These are phyloP conservation scores for Illadopsis cleaveri DNA, from an alignment of 2,113 vertebrate species.

Conservation along the genomic window DNA sequence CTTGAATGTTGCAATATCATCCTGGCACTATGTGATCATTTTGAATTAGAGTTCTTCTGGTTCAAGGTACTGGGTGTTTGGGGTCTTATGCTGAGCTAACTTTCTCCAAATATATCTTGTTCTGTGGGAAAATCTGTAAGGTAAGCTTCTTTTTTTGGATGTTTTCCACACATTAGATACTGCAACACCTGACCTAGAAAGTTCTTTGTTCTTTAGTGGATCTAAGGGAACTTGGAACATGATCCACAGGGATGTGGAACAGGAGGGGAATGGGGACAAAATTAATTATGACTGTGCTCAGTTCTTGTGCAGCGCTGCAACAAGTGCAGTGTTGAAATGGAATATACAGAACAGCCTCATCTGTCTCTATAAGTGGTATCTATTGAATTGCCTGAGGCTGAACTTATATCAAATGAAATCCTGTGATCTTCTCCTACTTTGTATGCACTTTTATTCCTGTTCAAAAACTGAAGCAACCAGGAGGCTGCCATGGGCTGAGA, in stretches of 20 bases:
- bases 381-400: neutral
- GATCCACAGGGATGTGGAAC: neutral
- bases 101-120: neutral
- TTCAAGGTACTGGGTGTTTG: neutral
- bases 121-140: neutral
- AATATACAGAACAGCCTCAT: neutral
- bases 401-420: neutral
- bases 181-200: neutral
- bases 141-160: neutral
- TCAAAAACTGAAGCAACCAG: neutral
- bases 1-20: neutral
- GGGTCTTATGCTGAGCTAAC: neutral
- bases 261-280: neutral
- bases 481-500: neutral
- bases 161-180: neutral
- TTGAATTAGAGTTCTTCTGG: neutral
- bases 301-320: neutral
- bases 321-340: neutral
- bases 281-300: neutral
- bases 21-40: neutral
- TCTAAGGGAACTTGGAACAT: neutral
- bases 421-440: neutral
- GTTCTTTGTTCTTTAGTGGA: neutral
- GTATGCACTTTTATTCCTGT: neutral
- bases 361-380: neutral